Evolutionary conservation across 2,113 vertebrate species (phyloP), one percentile per base, ranked within the genome.

Genomic region (Syngnathus typhle): DNA sequence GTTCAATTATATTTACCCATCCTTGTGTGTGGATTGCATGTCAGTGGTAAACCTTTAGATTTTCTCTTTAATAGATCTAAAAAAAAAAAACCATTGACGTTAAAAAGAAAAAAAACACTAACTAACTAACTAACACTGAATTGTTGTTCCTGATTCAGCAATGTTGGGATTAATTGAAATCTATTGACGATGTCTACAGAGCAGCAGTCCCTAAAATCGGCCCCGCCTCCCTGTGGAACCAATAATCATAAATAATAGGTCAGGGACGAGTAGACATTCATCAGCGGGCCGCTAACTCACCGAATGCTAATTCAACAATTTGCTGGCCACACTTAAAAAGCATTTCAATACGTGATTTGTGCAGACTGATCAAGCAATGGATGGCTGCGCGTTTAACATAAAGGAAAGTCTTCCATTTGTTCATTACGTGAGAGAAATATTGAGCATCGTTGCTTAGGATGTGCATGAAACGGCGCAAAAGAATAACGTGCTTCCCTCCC

Each of bases 401-500:
- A 1, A 47, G 13, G n/a, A 52, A 1, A 52, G 9, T 52, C 51
- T 52, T 12, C n/a, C n/a, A 21, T 52, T 52, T 13, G 52, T 55
- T 55, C 21, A 55, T 55, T 27, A 55, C 52, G 7, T 55, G 21
- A 2, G 21, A 55, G 10, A 23, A 5, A 62, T 37, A 21, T 37
- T 64, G n/a, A 6, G 19, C 47, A 67, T 80, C 71, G 63, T 72
- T 80, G 63, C 73, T 69, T 36, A 18, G 21, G 61, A 21, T 68
- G 65, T 47, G 32, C 38, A 47, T 67, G 64, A 68, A 72, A 64
- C 61, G 68, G 19, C 59, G 39, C 68, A 51, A 44, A 61, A 21
- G 54, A 73, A 63, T 51, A 71, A 70, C 67, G 76, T 69, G 16
- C 5, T 69, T 46, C 70, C 73, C 7, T 1, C 55, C 70, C 66